phyloP scores from a whole-genome alignment of 2,113 vertebrate species.

The Cariama cristata region DNA sequence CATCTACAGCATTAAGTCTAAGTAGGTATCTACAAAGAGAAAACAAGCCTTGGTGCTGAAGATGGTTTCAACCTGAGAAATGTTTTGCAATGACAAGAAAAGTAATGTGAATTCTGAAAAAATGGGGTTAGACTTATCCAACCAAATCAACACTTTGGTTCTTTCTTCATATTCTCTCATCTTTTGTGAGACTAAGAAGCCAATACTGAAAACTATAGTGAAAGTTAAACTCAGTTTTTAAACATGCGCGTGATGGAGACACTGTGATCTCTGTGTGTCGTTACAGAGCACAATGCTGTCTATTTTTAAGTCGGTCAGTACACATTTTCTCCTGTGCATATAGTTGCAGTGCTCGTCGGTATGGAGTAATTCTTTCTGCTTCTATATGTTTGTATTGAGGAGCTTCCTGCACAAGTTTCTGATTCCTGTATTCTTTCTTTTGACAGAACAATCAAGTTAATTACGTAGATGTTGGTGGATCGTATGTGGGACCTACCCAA shows the following conservation, averaged over 20 bases:
- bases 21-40: background rate
- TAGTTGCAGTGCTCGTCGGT: background rate
- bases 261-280: background rate
- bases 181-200: background rate
- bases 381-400: background rate
- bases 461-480: slow-evolving; percentile 85
- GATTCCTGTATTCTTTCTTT: slow-evolving; percentile 18
- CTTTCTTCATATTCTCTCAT: background rate
- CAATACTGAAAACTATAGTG: background rate
- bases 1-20: background rate
- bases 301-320: background rate
- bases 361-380: background rate
- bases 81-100: background rate
- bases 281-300: background rate
- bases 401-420: background rate
- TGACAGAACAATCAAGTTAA: slow-evolving; percentile 74
- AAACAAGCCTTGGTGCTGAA: background rate
- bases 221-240: background rate
- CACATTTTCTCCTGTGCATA: background rate
- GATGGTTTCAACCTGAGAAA: background rate
- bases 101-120: background rate
- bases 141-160: background rate
- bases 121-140: background rate
- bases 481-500: slow-evolving; percentile 85
- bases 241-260: background rate